phyloP scores from a whole-genome alignment of 2,113 vertebrate species.

The Brienomyrus longianalis region DNA sequence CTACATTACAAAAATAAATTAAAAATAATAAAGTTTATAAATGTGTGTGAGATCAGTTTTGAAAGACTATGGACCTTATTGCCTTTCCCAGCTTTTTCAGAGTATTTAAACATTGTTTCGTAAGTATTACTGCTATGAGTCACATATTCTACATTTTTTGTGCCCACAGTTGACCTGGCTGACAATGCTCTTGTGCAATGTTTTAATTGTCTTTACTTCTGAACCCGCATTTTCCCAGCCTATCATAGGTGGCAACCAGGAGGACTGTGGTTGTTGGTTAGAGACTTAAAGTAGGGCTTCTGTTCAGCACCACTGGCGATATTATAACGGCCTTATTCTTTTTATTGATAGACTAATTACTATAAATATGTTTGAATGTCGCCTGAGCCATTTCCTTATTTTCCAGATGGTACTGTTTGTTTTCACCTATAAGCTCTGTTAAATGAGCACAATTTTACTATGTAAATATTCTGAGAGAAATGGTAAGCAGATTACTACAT shows the following conservation, averaged over 20 bases:
- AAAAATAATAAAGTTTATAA: background rate
- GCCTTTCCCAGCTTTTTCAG: background rate
- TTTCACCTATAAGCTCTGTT: background rate
- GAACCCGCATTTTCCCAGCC: background rate
- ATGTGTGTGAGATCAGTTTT: background rate
- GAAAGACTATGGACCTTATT: background rate
- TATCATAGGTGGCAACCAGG: background rate
- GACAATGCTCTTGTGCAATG: background rate
- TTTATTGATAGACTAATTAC: background rate
- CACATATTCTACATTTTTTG: background rate
- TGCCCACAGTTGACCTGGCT: background rate
- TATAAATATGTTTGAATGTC: background rate
- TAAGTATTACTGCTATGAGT: background rate
- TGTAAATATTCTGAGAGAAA: background rate
- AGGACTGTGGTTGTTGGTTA: background rate
- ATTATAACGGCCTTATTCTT: background rate
- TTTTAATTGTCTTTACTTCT: background rate
- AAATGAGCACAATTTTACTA: background rate
- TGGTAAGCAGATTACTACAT: background rate
- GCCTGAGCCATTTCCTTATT: background rate
- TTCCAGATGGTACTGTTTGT: background rate
- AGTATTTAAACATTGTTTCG: background rate
- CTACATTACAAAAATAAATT: background rate
- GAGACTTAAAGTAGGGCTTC: background rate
- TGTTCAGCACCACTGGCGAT: background rate